phyloP scores from a whole-genome alignment of 2,797 vertebrate species.

The Trematomus bernacchii region DNA sequence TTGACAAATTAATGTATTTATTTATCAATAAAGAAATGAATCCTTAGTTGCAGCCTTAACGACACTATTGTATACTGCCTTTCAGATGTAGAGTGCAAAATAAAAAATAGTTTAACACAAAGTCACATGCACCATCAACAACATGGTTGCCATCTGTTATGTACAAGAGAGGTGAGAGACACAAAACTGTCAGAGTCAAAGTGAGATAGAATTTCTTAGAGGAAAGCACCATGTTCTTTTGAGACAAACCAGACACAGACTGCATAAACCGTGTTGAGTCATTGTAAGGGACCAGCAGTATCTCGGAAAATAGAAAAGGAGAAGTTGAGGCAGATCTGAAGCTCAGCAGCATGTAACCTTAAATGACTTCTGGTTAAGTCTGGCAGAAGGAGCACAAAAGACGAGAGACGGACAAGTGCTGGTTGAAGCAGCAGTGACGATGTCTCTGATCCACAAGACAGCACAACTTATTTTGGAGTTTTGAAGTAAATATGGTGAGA shows the following conservation, averaged over 20 bases:
- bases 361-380: constrained; percentile 25
- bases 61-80: too few species aligned
- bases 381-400: constrained; percentile 4
- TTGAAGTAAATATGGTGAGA: constrained; percentile 46
- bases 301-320: constrained; percentile 51
- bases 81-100: not conserved
- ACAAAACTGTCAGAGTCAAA: not conserved
- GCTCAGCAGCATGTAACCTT: constrained; percentile 15
- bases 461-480: constrained; percentile 57
- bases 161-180: not conserved
- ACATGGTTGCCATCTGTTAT: not conserved
- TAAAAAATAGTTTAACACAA: not conserved
- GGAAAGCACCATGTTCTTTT: not conserved
- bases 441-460: constrained; percentile 37
- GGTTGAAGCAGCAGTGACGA: constrained; percentile 37
- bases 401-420: not conserved
- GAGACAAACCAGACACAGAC: constrained; percentile 9
- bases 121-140: not conserved
- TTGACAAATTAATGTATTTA: not conserved
- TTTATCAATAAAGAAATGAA: not conserved
- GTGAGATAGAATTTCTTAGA: not conserved
- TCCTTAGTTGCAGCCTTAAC: too few species aligned
- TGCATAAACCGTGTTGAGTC: constrained; percentile 28
- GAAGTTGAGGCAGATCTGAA: constrained; percentile 54
- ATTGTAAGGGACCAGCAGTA: constrained; percentile 25